A percentile compares a stretch with the other conserved stretches of the same genome.
Evolutionary conservation across 2,888 invertebrate species (phyloP).

Genomic region (Meta bourneti): DNA sequence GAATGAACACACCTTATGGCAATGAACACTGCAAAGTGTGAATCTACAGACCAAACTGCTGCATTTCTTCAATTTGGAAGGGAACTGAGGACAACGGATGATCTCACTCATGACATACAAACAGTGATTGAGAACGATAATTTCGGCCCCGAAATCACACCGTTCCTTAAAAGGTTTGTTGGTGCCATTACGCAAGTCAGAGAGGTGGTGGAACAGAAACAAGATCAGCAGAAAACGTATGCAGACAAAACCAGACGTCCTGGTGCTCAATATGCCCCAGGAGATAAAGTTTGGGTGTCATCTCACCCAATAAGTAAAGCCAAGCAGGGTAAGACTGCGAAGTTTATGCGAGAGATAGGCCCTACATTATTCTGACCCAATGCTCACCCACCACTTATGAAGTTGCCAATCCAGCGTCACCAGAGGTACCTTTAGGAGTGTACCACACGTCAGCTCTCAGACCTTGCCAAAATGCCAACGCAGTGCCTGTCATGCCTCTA

Average conservation of each 20-base stretch:
- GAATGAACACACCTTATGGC: conserved; percentile 38
- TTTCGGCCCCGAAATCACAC: conserved; percentile 28
- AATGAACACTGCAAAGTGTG: conserved; percentile 21
- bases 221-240: not conserved
- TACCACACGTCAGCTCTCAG: not conserved
- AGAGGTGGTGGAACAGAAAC: no score
- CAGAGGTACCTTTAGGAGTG: conserved; percentile 1
- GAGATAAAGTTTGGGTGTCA: no score
- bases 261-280: not conserved
- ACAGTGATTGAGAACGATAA: no score
- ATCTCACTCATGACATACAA: conserved; percentile 29
- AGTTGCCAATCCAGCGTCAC: conserved; percentile 1
- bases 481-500: no score
- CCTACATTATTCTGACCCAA: conserved; percentile 14
- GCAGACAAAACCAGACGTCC: conserved; percentile 19
- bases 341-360: conserved; percentile 38
- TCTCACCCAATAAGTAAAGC: conserved; percentile 23
- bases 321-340: not conserved
- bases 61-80: conserved; percentile 30
- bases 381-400: no score
- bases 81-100: conserved; percentile 32
- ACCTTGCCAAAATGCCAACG: no score
- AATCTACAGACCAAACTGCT: conserved; percentile 25
- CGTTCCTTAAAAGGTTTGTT: conserved; percentile 31
- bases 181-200: not conserved